Conservation (phyloP, 2,113 vertebrate species). For the Mixornis gularis region DNA sequence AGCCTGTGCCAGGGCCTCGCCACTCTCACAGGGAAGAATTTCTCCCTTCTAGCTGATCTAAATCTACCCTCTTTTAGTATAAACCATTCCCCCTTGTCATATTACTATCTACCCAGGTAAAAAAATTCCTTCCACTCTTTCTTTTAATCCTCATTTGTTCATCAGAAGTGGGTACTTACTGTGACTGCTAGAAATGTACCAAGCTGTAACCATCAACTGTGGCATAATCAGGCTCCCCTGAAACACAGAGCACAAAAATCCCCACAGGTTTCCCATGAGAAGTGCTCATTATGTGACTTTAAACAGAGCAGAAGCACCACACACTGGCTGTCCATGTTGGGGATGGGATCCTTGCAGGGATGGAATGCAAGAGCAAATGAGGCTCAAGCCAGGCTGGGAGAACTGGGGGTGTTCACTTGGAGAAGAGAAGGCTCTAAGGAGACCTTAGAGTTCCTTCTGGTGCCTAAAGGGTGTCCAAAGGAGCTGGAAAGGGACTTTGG, state of each 20-base stretch:
- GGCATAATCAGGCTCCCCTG: slow-evolving; percentile 68
- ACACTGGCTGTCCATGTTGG: background rate
- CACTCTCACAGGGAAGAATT: background rate
- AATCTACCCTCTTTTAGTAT: background rate
- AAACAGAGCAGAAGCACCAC: background rate
- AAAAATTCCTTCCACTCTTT: background rate
- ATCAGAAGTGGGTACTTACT: slow-evolving; percentile 50
- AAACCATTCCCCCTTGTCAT: background rate
- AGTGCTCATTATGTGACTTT: background rate
- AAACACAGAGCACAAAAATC: background rate
- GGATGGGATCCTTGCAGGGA: background rate
- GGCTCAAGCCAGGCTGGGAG: background rate
- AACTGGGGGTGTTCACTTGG: background rate
- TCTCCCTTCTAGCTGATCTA: background rate
- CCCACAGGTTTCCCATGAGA: background rate
- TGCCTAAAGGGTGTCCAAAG: background rate
- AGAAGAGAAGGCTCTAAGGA: background rate
- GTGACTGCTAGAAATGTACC: slow-evolving; percentile 53
- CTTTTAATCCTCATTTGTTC: background rate
- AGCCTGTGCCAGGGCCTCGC: background rate
- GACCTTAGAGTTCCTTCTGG: background rate
- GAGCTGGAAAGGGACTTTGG: too few relatives aligned
- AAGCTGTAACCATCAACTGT: slow-evolving; percentile 66
- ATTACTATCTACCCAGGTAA: background rate
- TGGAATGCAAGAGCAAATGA: background rate